Percentiles rank a stretch among this genome's conserved stretches.
These are phyloP conservation scores for Heliocidaris erythrogramma DNA, from an alignment of 35 echinoderm and acorn worm genomes.

Conservation along the genomic window DNA sequence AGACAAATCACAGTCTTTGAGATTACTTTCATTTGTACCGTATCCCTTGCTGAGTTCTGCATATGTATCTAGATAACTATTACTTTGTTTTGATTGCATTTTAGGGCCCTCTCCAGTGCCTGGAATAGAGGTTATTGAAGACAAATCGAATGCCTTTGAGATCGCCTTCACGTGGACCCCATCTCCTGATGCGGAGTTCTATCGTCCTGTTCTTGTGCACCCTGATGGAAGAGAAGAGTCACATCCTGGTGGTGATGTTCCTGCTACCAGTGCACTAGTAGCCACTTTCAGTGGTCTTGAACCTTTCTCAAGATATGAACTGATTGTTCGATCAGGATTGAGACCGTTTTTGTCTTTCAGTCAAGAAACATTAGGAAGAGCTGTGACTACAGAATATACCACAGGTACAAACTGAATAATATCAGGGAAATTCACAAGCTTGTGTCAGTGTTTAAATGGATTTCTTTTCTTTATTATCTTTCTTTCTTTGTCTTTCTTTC, in stretches of 20 bases:
- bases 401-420: neutral
- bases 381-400: neutral
- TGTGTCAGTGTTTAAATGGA: too few relatives aligned
- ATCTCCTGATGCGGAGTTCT: neutral
- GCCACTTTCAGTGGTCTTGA: neutral
- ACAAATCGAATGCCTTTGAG: neutral
- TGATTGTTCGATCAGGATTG: neutral
- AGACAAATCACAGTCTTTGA: too few relatives aligned
- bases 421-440: too few relatives aligned
- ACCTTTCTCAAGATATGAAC: neutral
- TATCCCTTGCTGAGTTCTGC: too few relatives aligned
- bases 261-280: neutral
- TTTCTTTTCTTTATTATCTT: too few relatives aligned
- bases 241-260: neutral
- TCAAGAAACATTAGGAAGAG: neutral
- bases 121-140: neutral
- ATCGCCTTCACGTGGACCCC: neutral
- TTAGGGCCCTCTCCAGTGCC: neutral
- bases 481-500: too few relatives aligned
- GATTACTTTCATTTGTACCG: too few relatives aligned
- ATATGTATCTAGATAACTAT: too few relatives aligned
- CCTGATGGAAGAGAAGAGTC: neutral
- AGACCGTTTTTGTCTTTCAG: neutral
- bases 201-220: neutral
- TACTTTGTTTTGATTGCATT: neutral